Evolutionary conservation across 2,113 vertebrate species (phyloP).

Genomic region (Pseudorhombus dupliciocellatus): DNA sequence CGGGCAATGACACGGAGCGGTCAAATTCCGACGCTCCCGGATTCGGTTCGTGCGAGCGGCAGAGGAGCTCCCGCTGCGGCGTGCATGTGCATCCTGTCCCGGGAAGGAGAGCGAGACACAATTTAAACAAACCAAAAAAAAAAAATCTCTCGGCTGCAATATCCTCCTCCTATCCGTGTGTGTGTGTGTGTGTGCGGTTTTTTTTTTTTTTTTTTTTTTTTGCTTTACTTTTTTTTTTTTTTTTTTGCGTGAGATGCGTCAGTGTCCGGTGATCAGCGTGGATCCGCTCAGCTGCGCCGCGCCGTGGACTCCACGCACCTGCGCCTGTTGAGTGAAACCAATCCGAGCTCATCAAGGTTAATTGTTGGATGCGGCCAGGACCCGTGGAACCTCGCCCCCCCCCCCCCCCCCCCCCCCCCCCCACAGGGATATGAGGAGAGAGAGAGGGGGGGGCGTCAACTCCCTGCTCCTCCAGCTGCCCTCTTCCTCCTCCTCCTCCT

Average conservation of each 20-base stretch:
- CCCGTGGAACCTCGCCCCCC: constrained; percentile 58
- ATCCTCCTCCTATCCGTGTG: constrained; percentile 15
- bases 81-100: constrained; percentile 59
- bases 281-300: constrained; percentile 52
- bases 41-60: constrained; percentile 16
- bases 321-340: constrained; percentile 68
- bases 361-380: constrained; percentile 60
- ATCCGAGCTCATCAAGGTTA: constrained; percentile 74
- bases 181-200: not conserved
- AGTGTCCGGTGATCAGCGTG: constrained; percentile 42
- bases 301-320: constrained; percentile 58
- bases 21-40: constrained; percentile 67
- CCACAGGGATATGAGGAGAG: constrained; percentile 26
- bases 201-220: not conserved
- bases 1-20: constrained; percentile 68
- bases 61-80: constrained; percentile 29
- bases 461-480: constrained; percentile 17
- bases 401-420: constrained; percentile 64
- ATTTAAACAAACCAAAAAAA: no score
- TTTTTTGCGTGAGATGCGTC: constrained; percentile 60
- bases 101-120: not conserved
- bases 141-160: constrained; percentile 11
- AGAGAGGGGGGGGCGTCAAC: constrained; percentile 26
- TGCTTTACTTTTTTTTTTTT: not conserved
- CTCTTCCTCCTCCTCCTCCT: no score